phyloP scores from a whole-genome alignment of 2,113 vertebrate species.

The Ivindomyrus marchei region DNA sequence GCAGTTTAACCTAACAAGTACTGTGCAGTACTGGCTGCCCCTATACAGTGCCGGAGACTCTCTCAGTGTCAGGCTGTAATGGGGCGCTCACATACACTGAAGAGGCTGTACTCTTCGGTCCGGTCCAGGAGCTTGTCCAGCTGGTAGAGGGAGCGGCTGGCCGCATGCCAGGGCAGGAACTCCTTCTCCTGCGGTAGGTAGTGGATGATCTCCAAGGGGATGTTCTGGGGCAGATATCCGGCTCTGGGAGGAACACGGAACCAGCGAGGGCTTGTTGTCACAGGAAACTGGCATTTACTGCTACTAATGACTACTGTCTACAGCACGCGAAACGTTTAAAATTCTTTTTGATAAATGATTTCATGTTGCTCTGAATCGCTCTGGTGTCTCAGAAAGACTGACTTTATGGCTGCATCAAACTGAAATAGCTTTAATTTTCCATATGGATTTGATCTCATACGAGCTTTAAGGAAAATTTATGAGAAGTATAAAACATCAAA shows the following conservation, averaged over 20 bases:
- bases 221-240: slow-evolving; percentile 75
- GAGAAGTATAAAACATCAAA: not conserved
- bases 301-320: not conserved
- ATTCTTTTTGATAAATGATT: not conserved
- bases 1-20: not conserved
- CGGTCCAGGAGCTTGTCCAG: slow-evolving; percentile 75
- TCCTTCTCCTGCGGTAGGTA: slow-evolving; percentile 74
- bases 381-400: not conserved
- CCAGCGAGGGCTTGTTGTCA: not conserved
- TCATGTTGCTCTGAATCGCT: not conserved
- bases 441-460: not conserved
- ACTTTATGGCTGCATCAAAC: not conserved
- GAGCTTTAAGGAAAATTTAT: not conserved
- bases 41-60: not conserved
- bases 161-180: slow-evolving; percentile 76
- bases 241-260: slow-evolving; percentile 53
- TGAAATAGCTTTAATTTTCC: not conserved
- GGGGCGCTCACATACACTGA: slow-evolving; percentile 58
- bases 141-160: slow-evolving; percentile 71
- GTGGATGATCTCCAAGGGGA: slow-evolving; percentile 70
- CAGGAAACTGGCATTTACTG: not conserved
- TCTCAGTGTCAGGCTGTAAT: not conserved
- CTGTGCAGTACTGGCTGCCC: not conserved
- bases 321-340: not conserved
- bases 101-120: slow-evolving; percentile 71